Evolutionary conservation across 2,888 invertebrate genomes (phyloP).

Genomic region (Parnassius mnemosyne): DNA sequence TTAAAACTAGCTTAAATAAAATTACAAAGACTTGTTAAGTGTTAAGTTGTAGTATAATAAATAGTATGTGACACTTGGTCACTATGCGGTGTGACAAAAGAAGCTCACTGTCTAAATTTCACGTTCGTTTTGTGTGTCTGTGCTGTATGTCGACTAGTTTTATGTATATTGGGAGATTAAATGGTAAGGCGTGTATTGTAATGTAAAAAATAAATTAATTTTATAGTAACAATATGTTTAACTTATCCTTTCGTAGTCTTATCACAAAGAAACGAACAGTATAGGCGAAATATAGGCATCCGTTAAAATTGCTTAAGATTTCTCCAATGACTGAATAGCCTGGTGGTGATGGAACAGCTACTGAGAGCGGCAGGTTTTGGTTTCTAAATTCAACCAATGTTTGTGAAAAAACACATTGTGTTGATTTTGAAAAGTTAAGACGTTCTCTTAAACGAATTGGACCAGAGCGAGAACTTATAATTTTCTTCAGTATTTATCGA

Average conservation of each 20-base stretch:
- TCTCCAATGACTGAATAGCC: no score
- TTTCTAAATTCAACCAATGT: no score
- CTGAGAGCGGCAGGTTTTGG: no score
- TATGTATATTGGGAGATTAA: conserved; percentile 32
- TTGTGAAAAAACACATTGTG: no score
- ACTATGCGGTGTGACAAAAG: conserved; percentile 49
- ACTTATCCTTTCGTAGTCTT: conserved; percentile 35
- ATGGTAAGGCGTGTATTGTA: conserved; percentile 29
- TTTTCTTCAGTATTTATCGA: no score
- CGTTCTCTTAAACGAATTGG: no score
- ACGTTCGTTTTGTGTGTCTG: conserved; percentile 26
- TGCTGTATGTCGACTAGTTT: conserved; percentile 22
- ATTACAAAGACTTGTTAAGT: conserved; percentile 72
- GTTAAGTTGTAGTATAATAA: conserved; percentile 43
- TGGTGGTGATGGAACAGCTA: no score
- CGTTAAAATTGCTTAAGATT: no score
- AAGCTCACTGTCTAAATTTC: conserved; percentile 59
- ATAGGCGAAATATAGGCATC: no score
- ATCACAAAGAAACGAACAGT: no score
- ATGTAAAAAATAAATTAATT: conserved; percentile 67
- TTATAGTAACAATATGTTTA: conserved; percentile 40
- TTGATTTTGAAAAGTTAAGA: no score
- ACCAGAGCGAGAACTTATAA: no score
- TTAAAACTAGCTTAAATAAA: conserved; percentile 70
- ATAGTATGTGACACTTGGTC: conserved; percentile 37